Evolutionary conservation across 2,113 vertebrate genomes (phyloP).

Genomic region (Corvus moneduloides): DNA sequence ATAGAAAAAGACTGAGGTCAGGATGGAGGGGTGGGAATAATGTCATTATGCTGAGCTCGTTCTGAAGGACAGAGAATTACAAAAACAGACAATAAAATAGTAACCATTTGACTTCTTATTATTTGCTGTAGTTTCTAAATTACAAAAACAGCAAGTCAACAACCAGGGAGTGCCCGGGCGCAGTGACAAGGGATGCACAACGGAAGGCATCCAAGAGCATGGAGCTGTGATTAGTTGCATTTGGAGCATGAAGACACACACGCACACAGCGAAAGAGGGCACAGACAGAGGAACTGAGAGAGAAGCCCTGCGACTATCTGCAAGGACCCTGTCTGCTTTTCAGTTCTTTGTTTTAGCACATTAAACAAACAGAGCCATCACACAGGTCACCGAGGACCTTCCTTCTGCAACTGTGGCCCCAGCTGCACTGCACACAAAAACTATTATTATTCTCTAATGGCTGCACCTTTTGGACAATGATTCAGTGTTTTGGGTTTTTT

Average conservation of each 20-base stretch:
- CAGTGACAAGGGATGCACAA: background rate
- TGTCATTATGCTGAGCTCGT: background rate
- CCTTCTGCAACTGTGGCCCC: slow-evolving; percentile 42
- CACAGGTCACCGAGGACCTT: slow-evolving; percentile 28
- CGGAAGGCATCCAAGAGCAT: background rate
- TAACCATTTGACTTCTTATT: background rate
- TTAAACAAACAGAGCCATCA: slow-evolving; percentile 42
- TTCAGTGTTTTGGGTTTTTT: background rate
- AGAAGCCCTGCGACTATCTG: background rate
- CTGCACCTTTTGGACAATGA: slow-evolving; percentile 50
- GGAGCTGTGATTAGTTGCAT: slow-evolving; percentile 25
- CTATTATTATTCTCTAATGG: slow-evolving; percentile 49
- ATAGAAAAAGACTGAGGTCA: slow-evolving; percentile 52
- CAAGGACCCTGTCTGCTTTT: background rate
- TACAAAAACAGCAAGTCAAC: background rate
- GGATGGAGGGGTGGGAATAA: slow-evolving; percentile 25
- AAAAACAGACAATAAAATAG: slow-evolving; percentile 8
- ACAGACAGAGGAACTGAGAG: background rate
- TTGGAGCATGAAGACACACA: slow-evolving; percentile 43
- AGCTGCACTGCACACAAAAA: slow-evolving; percentile 45
- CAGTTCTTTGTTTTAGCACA: slow-evolving; percentile 47
- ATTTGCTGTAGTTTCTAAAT: slow-evolving; percentile 17
- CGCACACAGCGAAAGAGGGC: background rate
- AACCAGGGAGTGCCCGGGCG: background rate
- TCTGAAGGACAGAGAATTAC: slow-evolving; percentile 12